Conservation (phyloP, 2,888 invertebrate genomes). For the Pollenia griseotomentosa region DNA sequence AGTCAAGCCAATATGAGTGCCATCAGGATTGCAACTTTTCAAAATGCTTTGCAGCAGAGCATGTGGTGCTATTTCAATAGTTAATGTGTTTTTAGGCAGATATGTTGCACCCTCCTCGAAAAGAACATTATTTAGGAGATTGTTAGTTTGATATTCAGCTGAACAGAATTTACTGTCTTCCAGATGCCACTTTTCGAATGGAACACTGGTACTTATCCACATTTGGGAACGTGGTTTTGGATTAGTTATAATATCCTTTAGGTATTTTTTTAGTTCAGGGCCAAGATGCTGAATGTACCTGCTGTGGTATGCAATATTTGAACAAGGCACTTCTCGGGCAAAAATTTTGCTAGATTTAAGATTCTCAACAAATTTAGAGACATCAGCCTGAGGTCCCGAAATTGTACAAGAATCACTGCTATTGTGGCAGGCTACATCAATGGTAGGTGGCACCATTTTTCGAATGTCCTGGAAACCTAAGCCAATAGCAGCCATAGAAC, state of each 20-base stretch:
- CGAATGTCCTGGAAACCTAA: slow-evolving; percentile 86
- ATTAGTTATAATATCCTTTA: slow-evolving; percentile 87
- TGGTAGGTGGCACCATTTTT: slow-evolving; percentile 89
- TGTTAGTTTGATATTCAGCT: slow-evolving; percentile 95
- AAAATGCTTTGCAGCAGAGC: slow-evolving; percentile 88
- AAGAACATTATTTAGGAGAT: slow-evolving; percentile 87
- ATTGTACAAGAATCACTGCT: slow-evolving; percentile 94
- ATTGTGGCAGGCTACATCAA: slow-evolving; percentile 95
- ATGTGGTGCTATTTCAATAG: slow-evolving; percentile 90
- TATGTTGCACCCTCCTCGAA: slow-evolving; percentile 87
- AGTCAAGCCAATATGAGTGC: slow-evolving; percentile 86
- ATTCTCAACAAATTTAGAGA: slow-evolving; percentile 88
- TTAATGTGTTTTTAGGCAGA: slow-evolving; percentile 87
- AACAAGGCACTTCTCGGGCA: slow-evolving; percentile 92
- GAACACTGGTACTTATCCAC: slow-evolving; percentile 95
- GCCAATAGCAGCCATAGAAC: slow-evolving; percentile 96
- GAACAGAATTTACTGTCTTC: slow-evolving; percentile 87
- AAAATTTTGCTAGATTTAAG: slow-evolving; percentile 90
- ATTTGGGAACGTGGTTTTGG: slow-evolving; percentile 89
- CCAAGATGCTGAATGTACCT: slow-evolving; percentile 90
- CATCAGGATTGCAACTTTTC: slow-evolving; percentile 86
- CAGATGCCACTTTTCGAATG: slow-evolving; percentile 89
- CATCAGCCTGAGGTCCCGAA: slow-evolving; percentile 91
- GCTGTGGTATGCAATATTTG: slow-evolving; percentile 96
- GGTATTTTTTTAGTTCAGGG: slow-evolving; percentile 87